Conservation (phyloP, 2,888 invertebrate genomes). For the Agrochola lota region DNA sequence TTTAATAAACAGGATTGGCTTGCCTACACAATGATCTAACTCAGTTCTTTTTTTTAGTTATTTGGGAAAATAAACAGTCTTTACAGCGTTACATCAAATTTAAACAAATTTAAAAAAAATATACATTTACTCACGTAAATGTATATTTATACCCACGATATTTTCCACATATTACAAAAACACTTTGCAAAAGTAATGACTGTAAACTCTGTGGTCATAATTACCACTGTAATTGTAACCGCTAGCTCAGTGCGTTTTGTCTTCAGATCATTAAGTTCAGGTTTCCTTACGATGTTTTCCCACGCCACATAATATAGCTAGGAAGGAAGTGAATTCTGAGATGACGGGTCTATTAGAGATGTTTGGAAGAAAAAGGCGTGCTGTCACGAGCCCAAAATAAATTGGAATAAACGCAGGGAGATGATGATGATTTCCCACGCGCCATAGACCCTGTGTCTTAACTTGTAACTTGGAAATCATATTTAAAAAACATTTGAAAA, state of each 20-base stretch:
- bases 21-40: background rate
- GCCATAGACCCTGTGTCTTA: background rate
- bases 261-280: background rate
- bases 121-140: too few relatives aligned
- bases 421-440: background rate
- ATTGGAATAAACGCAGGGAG: background rate
- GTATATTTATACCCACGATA: too few relatives aligned
- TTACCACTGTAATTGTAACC: conserved; percentile 23
- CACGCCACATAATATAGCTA: conserved; percentile 8
- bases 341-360: background rate
- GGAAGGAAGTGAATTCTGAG: background rate
- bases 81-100: too few relatives aligned
- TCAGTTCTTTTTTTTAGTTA: background rate
- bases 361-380: background rate
- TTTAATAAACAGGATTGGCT: background rate
- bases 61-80: too few relatives aligned
- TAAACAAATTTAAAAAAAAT: too few relatives aligned
- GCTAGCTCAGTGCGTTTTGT: conserved; percentile 10
- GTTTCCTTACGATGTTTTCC: conserved; percentile 14
- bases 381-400: background rate
- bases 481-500: background rate
- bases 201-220: conserved; percentile 22
- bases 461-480: background rate
- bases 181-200: conserved; percentile 20
- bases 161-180: background rate